Evolutionary conservation across 53 echinoderm and acorn worm genomes (phyloP).

Genomic region (Paracentrotus lividus): DNA sequence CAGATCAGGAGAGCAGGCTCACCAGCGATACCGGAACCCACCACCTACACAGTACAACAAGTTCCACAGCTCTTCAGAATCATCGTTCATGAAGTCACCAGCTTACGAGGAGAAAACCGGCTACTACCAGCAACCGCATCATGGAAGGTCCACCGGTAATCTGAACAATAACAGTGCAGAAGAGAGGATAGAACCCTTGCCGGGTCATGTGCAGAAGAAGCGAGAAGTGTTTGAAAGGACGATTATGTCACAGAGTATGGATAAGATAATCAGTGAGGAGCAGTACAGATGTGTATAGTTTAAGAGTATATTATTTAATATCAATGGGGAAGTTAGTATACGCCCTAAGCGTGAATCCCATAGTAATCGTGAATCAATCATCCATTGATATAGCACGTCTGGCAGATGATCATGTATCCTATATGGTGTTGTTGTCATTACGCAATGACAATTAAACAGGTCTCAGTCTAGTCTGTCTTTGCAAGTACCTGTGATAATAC

Average conservation of each 20-base stretch:
- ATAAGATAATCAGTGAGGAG: conserved; percentile 48
- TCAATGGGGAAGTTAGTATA: conserved; percentile 29
- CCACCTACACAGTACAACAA: conserved; percentile 44
- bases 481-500: too few species aligned
- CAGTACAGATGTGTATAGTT: background rate
- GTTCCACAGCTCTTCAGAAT: conserved; percentile 40
- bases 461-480: conserved; percentile 77
- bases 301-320: conserved; percentile 30
- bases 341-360: conserved; percentile 69
- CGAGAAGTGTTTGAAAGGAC: conserved; percentile 70
- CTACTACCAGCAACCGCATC: conserved; percentile 32
- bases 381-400: too few species aligned
- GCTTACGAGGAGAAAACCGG: background rate
- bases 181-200: conserved; percentile 56
- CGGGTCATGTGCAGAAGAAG: conserved; percentile 74
- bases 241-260: conserved; percentile 69
- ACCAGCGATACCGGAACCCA: conserved; percentile 38
- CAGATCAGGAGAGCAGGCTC: background rate
- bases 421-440: conserved; percentile 86
- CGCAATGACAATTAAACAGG: conserved; percentile 81
- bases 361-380: too few species aligned
- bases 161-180: conserved; percentile 64
- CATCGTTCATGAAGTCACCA: conserved; percentile 54
- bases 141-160: conserved; percentile 73
- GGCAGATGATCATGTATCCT: too few species aligned